These are phyloP conservation scores for Ormia ochracea DNA, from an alignment of 2,888 invertebrate genomes.

Conservation along the genomic window DNA sequence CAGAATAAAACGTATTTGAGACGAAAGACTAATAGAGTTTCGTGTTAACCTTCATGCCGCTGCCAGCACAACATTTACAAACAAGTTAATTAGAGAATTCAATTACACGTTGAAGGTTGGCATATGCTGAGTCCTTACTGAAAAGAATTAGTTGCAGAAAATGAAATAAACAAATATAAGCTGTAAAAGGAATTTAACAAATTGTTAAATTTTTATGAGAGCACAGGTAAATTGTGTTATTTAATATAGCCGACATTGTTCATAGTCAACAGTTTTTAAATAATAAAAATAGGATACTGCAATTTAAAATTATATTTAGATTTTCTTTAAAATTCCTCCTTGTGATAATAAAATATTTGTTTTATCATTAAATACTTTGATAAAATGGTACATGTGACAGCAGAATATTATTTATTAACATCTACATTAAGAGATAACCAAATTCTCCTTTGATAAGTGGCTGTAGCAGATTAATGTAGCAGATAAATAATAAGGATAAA, in stretches of 20 bases:
- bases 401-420: too few relatives aligned
- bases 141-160: neutral
- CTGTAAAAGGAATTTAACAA: neutral
- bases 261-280: neutral
- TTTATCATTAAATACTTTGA: neutral
- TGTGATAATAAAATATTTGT: neutral
- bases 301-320: neutral
- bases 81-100: conserved; percentile 12
- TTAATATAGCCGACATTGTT: conserved; percentile 8
- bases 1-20: too few relatives aligned
- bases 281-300: neutral
- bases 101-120: neutral
- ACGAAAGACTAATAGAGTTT: neutral
- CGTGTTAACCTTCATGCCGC: neutral
- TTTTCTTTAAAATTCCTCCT: neutral
- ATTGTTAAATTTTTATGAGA: conserved; percentile 6
- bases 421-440: too few relatives aligned
- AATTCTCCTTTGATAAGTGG: too few relatives aligned
- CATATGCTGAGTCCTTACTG: neutral
- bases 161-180: neutral
- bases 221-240: conserved; percentile 3
- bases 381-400: too few relatives aligned
- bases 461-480: too few relatives aligned
- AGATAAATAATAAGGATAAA: too few relatives aligned
- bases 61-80: neutral